Evolutionary conservation across 1,140 invertebrate species (phyloP), one percentile per base, ranked within the genome.

Genomic region (Pseudomyrmex dendroicus): DNA sequence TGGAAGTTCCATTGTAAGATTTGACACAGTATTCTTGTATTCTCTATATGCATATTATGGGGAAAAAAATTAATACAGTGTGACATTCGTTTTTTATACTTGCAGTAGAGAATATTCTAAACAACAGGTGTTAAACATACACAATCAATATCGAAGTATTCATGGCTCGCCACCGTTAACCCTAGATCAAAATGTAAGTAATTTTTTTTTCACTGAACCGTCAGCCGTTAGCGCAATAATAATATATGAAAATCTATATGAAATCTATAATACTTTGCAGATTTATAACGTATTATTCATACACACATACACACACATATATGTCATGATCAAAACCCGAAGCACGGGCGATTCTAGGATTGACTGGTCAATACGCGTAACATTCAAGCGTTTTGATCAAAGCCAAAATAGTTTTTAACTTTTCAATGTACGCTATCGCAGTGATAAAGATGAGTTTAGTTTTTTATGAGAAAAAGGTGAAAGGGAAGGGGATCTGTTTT

Each of bases 121-220:
- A 13, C 78, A 93, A 15, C 94, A 95, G 63, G 95, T 96, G 91
- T 92, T 97, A 78, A 92, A 95, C 78, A 93, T 95, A 12, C 96
- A 97, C 87, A 97, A 97, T 90, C 91, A 95, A 57, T 96, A 96
- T 87, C 92, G 97, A 54, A 86, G 90, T 13, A 94, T 94, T 72
- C 97, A 97, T 90, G 95, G 94, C 44, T 95, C 95, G 0, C 93
- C 95, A 2, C 93, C 95, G 5, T 88, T 97, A 20, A 20, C 0
- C 20, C 20, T 97, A 56, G 94, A 95, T 85, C 90, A 0, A 3
- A 0, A 4, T 95, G 92, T 93, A 96, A 93, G 96, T 97, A 86
- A 20, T 13, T 46, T 56, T 20, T 15, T 2, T 5, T 59, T 25
- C 17, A 46, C 20, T 5, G 22, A 22, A 22, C 2, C 5, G 12